phyloP scores from a whole-genome alignment of 2,888 invertebrate genomes.

The Drosophila ezoana region DNA sequence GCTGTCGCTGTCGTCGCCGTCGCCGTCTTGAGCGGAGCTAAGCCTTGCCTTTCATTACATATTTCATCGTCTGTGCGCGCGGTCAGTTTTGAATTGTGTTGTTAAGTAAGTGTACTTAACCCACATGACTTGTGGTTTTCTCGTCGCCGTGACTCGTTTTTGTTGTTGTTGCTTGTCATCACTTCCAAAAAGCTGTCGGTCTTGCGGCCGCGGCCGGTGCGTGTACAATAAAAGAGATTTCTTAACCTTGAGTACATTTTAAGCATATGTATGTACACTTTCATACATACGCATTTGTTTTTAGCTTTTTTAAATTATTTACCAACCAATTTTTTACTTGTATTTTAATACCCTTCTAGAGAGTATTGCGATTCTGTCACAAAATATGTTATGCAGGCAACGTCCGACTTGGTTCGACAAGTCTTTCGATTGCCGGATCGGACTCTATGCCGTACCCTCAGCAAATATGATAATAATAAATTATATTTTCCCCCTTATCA shows the following conservation, averaged over 20 bases:
- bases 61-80: constrained; percentile 75
- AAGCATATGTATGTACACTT: constrained; percentile 41
- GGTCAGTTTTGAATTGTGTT: constrained; percentile 77
- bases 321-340: constrained; percentile 52
- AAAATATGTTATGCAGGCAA: too few relatives aligned
- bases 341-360: constrained; percentile 4
- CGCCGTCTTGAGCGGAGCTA: constrained; percentile 30
- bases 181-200: constrained; percentile 73
- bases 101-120: constrained; percentile 81
- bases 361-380: too few relatives aligned
- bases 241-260: constrained; percentile 80
- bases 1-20: constrained; percentile 36
- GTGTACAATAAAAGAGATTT: constrained; percentile 71
- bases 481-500: too few relatives aligned
- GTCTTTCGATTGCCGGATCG: too few relatives aligned
- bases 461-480: too few relatives aligned
- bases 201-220: constrained; percentile 46
- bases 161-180: constrained; percentile 62
- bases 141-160: constrained; percentile 27
- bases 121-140: constrained; percentile 80
- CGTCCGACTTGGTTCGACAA: too few relatives aligned
- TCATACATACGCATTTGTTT: constrained; percentile 21
- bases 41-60: constrained; percentile 71
- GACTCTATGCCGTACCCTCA: too few relatives aligned
- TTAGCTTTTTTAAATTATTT: constrained; percentile 52